These are phyloP conservation scores for Halcyon senegalensis DNA, from an alignment of 2,113 vertebrate genomes.

Conservation along the genomic window DNA sequence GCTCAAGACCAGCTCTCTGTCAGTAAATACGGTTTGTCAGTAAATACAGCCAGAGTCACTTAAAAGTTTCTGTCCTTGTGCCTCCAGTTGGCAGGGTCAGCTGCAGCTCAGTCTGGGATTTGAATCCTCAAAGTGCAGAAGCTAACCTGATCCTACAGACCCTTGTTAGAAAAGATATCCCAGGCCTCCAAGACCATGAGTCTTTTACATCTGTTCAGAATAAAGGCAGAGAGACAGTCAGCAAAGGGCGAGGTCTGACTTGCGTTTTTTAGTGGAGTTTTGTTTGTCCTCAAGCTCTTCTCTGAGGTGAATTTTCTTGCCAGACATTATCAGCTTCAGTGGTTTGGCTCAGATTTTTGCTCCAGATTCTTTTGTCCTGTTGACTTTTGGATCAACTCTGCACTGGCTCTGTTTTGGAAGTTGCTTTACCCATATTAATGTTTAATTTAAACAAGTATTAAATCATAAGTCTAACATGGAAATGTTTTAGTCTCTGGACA, in stretches of 20 bases:
- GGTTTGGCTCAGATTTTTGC: constrained; percentile 58
- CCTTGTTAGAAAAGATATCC: neutral
- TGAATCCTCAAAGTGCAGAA: neutral
- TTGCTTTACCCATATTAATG: constrained; percentile 63
- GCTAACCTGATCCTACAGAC: neutral
- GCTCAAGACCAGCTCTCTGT: neutral
- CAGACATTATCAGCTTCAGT: constrained; percentile 58
- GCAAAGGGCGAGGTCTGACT: neutral
- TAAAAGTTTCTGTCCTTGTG: constrained; percentile 17
- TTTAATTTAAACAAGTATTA: constrained; percentile 65
- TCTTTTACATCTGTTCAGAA: constrained; percentile 33
- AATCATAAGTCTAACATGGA: constrained; percentile 46
- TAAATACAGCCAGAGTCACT: neutral
- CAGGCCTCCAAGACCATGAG: neutral
- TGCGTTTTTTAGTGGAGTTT: constrained; percentile 3
- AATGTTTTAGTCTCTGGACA: constrained; percentile 41
- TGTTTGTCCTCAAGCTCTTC: constrained; percentile 36
- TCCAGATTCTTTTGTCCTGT: constrained; percentile 62
- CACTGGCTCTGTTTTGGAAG: constrained; percentile 57
- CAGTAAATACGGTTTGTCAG: neutral
- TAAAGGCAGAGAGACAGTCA: constrained; percentile 40
- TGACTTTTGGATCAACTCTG: constrained; percentile 76
- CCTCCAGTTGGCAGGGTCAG: neutral
- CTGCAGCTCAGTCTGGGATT: neutral
- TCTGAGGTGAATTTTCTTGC: constrained; percentile 31